phyloP scores from a whole-genome alignment of 1,140 invertebrate genomes.

The Chlorops oryzae region DNA sequence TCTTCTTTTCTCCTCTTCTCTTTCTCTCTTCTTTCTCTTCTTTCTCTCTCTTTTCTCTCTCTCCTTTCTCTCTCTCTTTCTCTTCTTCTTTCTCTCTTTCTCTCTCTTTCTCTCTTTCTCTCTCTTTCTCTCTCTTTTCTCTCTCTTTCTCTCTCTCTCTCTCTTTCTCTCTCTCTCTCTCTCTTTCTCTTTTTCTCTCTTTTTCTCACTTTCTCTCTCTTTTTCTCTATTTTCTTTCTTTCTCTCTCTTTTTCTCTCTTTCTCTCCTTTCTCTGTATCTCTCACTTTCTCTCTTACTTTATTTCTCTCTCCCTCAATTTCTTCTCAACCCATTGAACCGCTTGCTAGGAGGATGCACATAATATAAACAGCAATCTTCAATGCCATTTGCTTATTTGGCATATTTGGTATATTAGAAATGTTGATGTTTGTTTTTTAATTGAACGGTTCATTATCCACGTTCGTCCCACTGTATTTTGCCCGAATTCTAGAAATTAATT shows the following conservation, averaged over 20 bases:
- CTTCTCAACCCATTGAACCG: no score
- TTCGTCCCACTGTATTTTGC: no score
- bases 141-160: not conserved
- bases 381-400: no score
- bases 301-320: not conserved
- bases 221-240: not conserved
- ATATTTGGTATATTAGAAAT: no score
- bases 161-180: not conserved
- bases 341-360: no score
- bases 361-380: no score
- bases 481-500: no score
- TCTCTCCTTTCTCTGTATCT: not conserved
- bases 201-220: not conserved
- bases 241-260: not conserved
- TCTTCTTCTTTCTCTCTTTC: not conserved
- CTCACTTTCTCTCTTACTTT: not conserved
- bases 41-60: not conserved
- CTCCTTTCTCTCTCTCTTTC: not conserved
- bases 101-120: not conserved
- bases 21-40: no score
- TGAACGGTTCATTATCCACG: no score
- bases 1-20: no score
- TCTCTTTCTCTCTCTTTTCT: not conserved
- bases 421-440: no score
- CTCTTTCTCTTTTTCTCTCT: not conserved